Conservation (phyloP, 2,113 vertebrate species). For the Mustela nigripes region DNA sequence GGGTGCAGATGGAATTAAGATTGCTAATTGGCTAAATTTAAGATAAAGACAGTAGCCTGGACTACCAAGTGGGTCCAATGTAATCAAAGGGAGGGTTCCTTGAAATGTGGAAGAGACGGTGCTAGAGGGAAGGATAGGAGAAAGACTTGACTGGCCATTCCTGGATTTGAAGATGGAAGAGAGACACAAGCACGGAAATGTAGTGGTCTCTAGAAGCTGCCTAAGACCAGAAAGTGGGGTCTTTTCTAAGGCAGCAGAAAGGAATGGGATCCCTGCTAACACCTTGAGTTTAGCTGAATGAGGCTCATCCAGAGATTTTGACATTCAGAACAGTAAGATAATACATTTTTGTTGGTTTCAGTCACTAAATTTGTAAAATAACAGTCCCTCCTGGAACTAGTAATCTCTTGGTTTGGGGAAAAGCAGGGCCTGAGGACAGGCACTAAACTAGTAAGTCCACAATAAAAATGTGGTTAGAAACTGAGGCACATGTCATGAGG, state of each 20-base stretch:
- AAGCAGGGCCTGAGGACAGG: too few species aligned
- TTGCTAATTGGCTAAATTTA: neutral
- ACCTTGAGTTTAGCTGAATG: neutral
- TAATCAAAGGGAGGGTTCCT: neutral
- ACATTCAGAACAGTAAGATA: neutral
- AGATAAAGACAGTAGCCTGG: neutral
- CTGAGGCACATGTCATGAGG: too few species aligned
- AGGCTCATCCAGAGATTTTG: neutral
- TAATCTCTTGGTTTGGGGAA: neutral
- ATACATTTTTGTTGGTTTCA: neutral
- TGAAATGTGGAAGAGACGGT: neutral
- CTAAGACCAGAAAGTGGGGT: neutral
- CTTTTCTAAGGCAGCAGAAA: neutral
- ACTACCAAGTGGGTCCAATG: too few species aligned
- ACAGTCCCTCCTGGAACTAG: neutral
- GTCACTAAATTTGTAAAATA: neutral
- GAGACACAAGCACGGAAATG: neutral
- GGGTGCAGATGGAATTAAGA: neutral
- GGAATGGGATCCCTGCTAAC: neutral
- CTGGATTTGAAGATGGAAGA: neutral
- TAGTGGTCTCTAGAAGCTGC: neutral
- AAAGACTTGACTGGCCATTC: neutral
- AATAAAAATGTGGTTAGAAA: neutral
- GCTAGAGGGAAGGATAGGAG: neutral
- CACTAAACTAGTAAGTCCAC: neutral